Evolutionary conservation across 2,888 invertebrate species (phyloP).

Genomic region (Spodoptera picta): DNA sequence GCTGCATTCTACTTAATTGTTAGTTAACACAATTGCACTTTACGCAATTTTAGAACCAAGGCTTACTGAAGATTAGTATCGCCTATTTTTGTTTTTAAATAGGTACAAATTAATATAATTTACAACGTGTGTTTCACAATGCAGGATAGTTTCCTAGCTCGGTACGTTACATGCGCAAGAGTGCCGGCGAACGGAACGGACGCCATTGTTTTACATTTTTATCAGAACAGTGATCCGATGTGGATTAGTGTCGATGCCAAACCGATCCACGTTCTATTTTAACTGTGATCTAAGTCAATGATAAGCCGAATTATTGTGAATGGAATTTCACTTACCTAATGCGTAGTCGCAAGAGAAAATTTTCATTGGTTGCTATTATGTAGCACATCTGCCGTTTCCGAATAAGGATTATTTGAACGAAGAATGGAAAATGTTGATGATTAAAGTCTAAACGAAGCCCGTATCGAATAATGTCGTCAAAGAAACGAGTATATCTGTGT

Average conservation of each 20-base stretch:
- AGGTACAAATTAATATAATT: slow-evolving; percentile 64
- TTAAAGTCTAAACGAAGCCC: no score
- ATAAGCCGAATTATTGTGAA: slow-evolving; percentile 29
- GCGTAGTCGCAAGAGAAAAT: slow-evolving; percentile 10
- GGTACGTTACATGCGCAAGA: slow-evolving; percentile 63
- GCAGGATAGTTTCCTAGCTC: slow-evolving; percentile 63
- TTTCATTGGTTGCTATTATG: slow-evolving; percentile 6
- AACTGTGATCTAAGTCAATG: slow-evolving; percentile 37
- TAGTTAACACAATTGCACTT: slow-evolving; percentile 42
- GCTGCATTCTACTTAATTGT: slow-evolving; percentile 46
- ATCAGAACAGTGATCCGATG: slow-evolving; percentile 72
- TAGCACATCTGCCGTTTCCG: not conserved
- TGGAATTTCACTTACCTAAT: slow-evolving; percentile 30
- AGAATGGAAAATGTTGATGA: no score
- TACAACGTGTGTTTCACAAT: slow-evolving; percentile 64
- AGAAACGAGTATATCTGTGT: no score
- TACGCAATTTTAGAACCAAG: slow-evolving; percentile 53
- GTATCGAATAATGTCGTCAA: no score
- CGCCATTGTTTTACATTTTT: slow-evolving; percentile 73
- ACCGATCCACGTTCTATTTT: slow-evolving; percentile 45
- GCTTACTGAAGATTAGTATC: slow-evolving; percentile 53
- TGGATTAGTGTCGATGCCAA: slow-evolving; percentile 77
- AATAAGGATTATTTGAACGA: no score
- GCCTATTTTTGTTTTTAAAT: slow-evolving; percentile 55
- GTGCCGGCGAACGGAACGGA: slow-evolving; percentile 66